Base-by-base conservation (phyloP, 2,113 vertebrate species). In the Panurus biarmicus region DNA sequence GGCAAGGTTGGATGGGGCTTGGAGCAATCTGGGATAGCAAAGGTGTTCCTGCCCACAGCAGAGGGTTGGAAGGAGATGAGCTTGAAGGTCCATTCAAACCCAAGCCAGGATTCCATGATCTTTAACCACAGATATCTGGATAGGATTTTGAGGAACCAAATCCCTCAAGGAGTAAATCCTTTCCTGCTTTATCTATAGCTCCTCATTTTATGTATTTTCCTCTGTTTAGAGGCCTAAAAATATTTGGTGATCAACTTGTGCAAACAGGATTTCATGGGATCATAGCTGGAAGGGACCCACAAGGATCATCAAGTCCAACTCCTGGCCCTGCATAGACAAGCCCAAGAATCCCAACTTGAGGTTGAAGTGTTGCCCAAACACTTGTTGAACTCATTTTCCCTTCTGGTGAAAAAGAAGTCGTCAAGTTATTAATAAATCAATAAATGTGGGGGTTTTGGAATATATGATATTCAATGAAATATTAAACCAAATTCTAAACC, bases 1-100 rank as follows among this genome's bases (percentile, higher is more conserved):
- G 3, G 23, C 23, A 36, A 29, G 65, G 1, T 1, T 64, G 50
- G 36, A 57, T 1, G 1, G 31, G 2, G 7, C 3, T 65, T 5
- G 8, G 36, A 71, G 9, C 20, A 71, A 15, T 6, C 11, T 58
- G 33, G 35, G 10, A 5, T 10, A 20, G 64, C 29, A 36, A 38
- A 64, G 15, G 2, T 70, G 19, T 44, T 19, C 31, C 26, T 70
- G 12, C 3, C 54, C 40, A 9, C 11, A 25, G 7, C 40, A 54
- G 17, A 11, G 16, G 2, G 1, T 2, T 10, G 31, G 9, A 77
- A 44, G 9, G 2, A 24, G 33, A 14, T 71, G 5, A n/a, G 11
- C 9, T 45, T 29, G 13, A 33, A 64, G 33, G 23, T 50, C 19
- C 23, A 5, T 64, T 71, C 28, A 9, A 64, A 57, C 16, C 15